phyloP scores from a whole-genome alignment of 2,797 vertebrate genomes.

The Pteronotus mesoamericanus region DNA sequence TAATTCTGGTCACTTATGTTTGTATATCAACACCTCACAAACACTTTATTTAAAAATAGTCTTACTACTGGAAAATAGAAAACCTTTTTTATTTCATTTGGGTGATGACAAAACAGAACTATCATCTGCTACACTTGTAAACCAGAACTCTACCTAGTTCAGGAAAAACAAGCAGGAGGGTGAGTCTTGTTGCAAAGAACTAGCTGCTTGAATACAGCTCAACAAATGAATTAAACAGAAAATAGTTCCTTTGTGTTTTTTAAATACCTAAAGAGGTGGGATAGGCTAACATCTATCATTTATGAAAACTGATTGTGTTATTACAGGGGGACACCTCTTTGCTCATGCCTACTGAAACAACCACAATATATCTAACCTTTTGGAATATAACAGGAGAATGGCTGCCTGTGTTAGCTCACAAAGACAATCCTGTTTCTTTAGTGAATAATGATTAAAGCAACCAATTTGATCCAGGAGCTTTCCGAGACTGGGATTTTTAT shows the following conservation, averaged over 20 bases:
- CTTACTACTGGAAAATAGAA: neutral
- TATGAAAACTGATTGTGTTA: slow-evolving; percentile 3
- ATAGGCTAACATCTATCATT: neutral
- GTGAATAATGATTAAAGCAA: slow-evolving; percentile 44
- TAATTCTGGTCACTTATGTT: neutral
- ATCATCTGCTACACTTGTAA: neutral
- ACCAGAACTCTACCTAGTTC: neutral
- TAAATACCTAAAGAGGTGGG: neutral
- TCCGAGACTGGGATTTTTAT: slow-evolving; percentile 12
- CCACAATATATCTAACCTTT: neutral
- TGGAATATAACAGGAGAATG: neutral
- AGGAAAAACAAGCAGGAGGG: neutral
- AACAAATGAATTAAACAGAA: slow-evolving; percentile 34
- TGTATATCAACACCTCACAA: neutral
- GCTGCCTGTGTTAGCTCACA: slow-evolving; percentile 18
- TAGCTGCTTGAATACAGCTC: neutral
- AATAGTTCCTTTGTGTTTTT: slow-evolving; percentile 33
- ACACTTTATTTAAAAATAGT: slow-evolving; percentile 25
- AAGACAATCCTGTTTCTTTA: slow-evolving; percentile 14
- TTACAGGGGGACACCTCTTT: neutral
- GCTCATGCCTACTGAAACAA: neutral
- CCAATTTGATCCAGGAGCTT: neutral
- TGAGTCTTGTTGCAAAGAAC: neutral
- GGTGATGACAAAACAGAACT: neutral
- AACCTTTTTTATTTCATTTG: slow-evolving; percentile 10